Base-by-base conservation (phyloP, 2,113 vertebrate genomes). In the Ahaetulla prasina region DNA sequence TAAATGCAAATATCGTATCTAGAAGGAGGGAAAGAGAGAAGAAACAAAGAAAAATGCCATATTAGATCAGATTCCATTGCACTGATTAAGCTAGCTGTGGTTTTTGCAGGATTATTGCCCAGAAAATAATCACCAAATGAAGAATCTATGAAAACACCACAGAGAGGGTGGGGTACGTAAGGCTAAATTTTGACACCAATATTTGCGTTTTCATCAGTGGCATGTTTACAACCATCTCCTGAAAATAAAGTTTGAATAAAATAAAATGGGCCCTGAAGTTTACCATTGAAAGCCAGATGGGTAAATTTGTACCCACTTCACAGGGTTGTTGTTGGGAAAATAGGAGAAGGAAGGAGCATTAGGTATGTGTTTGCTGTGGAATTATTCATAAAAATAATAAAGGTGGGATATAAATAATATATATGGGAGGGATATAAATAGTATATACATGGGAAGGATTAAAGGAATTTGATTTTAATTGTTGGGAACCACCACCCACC, bases 1-100 rank as follows among this genome's bases (percentile, higher is more conserved):
- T 99, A 99, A 97, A 99, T 99, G 98, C 99, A 99, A 93, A 99
- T 99, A 97, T 99, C 99, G 0, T 99, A 99, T 96, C 99, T 99
- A 97, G 43, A 91, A 94, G 60, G 92, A 25, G 85, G 63, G 91
- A 96, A 55, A 35, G 53, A 55, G 95, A 39, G 8, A 23, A 57
- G 3, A 50, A 25, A 12, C 23, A 63, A 8, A 4, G 80, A 3
- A 27, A 84, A 53, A 91, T 22, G 14, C 8, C 49, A 52, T 52
- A 23, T 18, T 35, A 49, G 55, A 20, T 3, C n/a, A 89, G 22
- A 27, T 57, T 49, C 43, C 63, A 55, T 12, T 22, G 8, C n/a
- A 23, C 35, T 7, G 39, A 45, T 49, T 50, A 20, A 90, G 4
- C 45, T 30, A n/a, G 39, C 39, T n/a, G 85, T 87, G 47, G 12